Percentiles rank a stretch among this genome's conserved stretches.
These are phyloP conservation scores for Zalophus californianus DNA, from an alignment of 2,797 vertebrate genomes.

Conservation along the genomic window DNA sequence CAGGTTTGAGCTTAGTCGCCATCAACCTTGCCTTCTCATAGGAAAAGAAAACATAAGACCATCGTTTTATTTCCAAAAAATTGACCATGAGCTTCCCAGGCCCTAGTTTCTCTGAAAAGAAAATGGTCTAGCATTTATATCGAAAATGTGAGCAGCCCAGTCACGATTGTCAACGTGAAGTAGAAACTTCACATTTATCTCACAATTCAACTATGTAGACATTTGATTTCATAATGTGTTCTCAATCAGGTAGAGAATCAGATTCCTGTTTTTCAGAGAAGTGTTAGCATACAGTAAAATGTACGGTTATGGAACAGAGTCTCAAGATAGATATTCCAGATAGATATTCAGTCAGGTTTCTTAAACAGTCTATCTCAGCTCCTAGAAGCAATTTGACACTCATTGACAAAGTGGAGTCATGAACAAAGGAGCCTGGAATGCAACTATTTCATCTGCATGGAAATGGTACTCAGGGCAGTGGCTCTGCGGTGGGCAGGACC, in stretches of 20 bases:
- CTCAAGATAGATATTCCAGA: background rate
- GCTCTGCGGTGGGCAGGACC: background rate
- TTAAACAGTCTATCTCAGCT: constrained; percentile 22
- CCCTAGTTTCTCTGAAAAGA: background rate
- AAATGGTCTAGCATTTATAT: constrained; percentile 5
- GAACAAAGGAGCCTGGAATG: background rate
- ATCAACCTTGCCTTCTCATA: background rate
- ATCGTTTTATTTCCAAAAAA: constrained; percentile 41
- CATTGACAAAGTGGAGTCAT: background rate
- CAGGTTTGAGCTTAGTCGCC: background rate
- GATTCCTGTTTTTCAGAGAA: constrained; percentile 18
- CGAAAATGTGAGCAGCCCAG: background rate
- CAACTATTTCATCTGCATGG: constrained; percentile 25
- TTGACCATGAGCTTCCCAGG: constrained; percentile 21
- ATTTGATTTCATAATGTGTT: background rate
- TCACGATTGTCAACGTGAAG: background rate
- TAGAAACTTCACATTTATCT: constrained; percentile 32
- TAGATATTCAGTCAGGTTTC: background rate
- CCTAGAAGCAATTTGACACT: background rate
- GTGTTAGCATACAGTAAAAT: background rate
- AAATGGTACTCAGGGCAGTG: background rate
- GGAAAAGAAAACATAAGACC: background rate
- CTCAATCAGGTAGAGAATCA: background rate
- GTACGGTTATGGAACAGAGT: background rate
- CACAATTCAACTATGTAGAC: background rate